phyloP scores from a whole-genome alignment of 2,888 invertebrate species.

The Pterostichus niger region DNA sequence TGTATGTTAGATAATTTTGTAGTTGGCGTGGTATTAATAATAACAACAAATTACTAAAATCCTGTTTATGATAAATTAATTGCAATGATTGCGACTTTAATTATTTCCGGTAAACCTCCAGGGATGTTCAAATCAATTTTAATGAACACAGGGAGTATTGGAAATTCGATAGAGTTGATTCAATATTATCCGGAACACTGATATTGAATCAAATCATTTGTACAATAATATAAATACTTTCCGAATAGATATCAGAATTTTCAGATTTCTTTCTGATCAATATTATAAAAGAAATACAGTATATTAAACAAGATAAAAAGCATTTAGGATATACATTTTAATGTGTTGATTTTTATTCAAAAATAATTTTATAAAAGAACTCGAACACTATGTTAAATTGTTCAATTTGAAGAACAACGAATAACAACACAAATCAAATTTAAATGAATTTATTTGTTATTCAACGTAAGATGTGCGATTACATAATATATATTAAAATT shows the following conservation, averaged over 20 bases:
- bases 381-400: too few species aligned
- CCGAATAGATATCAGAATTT: not conserved
- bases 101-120: conserved; percentile 18
- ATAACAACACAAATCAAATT: too few species aligned
- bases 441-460: too few species aligned
- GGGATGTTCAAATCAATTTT: conserved; percentile 26
- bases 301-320: too few species aligned
- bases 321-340: too few species aligned
- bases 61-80: conserved; percentile 26
- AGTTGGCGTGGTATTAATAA: not conserved
- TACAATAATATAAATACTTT: conserved; percentile 20
- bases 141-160: conserved; percentile 16
- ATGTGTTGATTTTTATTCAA: too few species aligned
- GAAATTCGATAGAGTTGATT: conserved; percentile 8
- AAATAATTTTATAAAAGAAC: too few species aligned
- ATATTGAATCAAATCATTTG: conserved; percentile 9
- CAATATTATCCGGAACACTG: conserved; percentile 15
- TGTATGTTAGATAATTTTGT: conserved; percentile 10
- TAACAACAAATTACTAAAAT: not conserved
- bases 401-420: too few species aligned
- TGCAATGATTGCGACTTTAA: conserved; percentile 18
- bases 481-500: too few species aligned
- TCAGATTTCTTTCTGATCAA: not conserved
- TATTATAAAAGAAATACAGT: too few species aligned
- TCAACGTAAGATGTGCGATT: too few species aligned